phyloP scores from a whole-genome alignment of 2,888 invertebrate species.

The Branchipolynoe longqiensis region DNA sequence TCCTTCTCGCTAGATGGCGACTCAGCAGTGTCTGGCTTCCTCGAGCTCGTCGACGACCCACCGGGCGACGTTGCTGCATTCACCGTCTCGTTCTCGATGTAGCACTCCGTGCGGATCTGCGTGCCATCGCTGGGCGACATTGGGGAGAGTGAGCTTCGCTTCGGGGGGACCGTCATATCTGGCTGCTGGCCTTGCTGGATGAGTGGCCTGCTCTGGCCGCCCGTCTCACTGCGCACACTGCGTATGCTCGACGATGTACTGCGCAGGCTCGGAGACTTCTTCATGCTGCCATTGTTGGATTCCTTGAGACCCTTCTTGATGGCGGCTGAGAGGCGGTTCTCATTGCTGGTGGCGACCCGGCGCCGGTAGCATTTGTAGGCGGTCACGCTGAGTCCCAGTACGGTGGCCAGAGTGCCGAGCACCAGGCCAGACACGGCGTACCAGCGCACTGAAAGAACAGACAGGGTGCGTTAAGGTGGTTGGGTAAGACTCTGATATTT shows the following conservation, averaged over 20 bases:
- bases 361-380: slow-evolving; percentile 87
- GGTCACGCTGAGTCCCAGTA: slow-evolving; percentile 85
- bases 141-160: slow-evolving; percentile 44
- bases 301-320: slow-evolving; percentile 80
- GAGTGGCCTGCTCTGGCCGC: slow-evolving; percentile 55
- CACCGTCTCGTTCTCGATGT: slow-evolving; percentile 58
- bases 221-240: slow-evolving; percentile 14
- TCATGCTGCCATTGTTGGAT: slow-evolving; percentile 58
- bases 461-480: background rate
- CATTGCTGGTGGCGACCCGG: slow-evolving; percentile 81
- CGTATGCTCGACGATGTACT: slow-evolving; percentile 62
- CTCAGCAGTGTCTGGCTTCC: slow-evolving; percentile 54
- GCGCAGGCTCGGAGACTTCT: slow-evolving; percentile 64
- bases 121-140: slow-evolving; percentile 44
- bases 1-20: slow-evolving; percentile 78
- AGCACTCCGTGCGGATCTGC: slow-evolving; percentile 59
- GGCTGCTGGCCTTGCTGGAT: slow-evolving; percentile 59
- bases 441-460: slow-evolving; percentile 74
- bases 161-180: slow-evolving; percentile 21
- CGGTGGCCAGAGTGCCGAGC: slow-evolving; percentile 85
- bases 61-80: slow-evolving; percentile 13
- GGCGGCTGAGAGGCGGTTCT: slow-evolving; percentile 76
- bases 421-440: slow-evolving; percentile 85
- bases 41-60: background rate
- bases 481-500: too few relatives aligned